Evolutionary conservation across 2,113 vertebrate genomes (phyloP).

Genomic region (Urocolius indicus): DNA sequence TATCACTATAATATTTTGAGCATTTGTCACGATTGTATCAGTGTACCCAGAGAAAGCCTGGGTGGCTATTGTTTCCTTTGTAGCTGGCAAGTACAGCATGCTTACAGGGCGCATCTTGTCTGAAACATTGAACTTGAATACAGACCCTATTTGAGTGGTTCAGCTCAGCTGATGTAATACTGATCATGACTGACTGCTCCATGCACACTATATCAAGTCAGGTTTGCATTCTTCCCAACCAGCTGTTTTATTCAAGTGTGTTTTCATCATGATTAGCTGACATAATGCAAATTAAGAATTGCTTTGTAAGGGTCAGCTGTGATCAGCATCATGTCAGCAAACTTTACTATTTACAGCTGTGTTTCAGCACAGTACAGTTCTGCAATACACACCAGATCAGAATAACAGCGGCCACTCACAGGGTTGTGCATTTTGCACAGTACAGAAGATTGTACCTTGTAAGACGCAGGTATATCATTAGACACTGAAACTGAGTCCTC

Average conservation of each 20-base stretch:
- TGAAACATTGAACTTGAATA: neutral
- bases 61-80: neutral
- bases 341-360: neutral
- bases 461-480: neutral
- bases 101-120: neutral
- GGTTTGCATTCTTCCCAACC: neutral
- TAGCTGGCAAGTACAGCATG: neutral
- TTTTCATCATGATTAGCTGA: slow-evolving; percentile 23
- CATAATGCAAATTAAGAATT: neutral
- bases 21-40: neutral
- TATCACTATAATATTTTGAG: neutral
- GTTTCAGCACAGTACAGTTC: neutral
- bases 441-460: neutral
- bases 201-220: neutral
- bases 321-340: neutral
- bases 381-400: neutral
- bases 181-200: neutral
- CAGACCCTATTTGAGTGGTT: neutral
- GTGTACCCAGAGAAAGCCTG: neutral
- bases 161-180: neutral
- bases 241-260: neutral
- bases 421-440: neutral
- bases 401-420: accelerated
- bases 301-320: neutral
- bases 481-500: neutral